Conservation (phyloP, 2,113 vertebrate species). For the Mormoops blainvillei region DNA sequence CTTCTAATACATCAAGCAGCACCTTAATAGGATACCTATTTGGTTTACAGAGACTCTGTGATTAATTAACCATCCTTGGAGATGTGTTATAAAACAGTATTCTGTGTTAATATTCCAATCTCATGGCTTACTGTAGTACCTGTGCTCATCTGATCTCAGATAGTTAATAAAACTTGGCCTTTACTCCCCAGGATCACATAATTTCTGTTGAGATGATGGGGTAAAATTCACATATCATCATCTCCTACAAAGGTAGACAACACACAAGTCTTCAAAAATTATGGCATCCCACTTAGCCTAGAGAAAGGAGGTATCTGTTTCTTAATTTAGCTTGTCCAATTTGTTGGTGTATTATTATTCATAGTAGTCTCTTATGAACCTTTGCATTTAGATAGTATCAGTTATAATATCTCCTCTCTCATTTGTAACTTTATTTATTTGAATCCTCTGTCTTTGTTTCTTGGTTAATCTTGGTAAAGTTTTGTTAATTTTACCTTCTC, state of each 20-base stretch:
- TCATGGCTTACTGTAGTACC: neutral
- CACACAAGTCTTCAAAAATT: neutral
- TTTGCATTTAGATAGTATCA: too few species aligned
- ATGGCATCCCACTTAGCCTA: neutral
- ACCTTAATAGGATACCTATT: neutral
- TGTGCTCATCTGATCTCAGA: neutral
- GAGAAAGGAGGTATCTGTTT: neutral
- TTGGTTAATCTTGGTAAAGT: too few species aligned
- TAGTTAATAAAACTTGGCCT: neutral
- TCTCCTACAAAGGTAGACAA: neutral
- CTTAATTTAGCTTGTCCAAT: neutral
- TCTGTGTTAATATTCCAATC: neutral
- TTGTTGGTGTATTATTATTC: too few species aligned
- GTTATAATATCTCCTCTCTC: too few species aligned
- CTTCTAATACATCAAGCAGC: neutral
- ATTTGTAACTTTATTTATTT: too few species aligned
- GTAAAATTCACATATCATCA: neutral
- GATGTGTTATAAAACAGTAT: neutral
- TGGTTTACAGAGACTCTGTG: neutral
- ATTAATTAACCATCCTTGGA: neutral
- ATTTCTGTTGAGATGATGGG: neutral
- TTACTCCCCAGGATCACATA: neutral
- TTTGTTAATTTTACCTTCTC: too few species aligned
- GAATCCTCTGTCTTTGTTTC: too few species aligned
- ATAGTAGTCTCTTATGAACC: too few species aligned